Percentiles rank a stretch among this genome's conserved stretches.
Evolutionary conservation across 2,797 vertebrate species (phyloP).

Genomic region (Thamnophis elegans): DNA sequence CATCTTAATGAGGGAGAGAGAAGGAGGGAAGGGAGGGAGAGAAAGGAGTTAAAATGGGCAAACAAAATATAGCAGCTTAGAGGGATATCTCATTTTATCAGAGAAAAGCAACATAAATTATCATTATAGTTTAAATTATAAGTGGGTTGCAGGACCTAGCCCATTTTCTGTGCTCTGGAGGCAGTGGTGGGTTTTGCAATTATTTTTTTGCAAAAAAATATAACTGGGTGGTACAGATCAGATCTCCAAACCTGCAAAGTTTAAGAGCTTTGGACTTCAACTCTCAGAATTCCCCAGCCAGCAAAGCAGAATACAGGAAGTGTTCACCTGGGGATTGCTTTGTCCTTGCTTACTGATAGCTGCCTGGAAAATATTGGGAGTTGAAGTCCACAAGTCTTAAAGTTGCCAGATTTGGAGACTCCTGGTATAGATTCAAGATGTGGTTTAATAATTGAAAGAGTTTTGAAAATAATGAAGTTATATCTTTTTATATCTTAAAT

Average conservation of each 20-base stretch:
- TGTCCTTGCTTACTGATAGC: no score
- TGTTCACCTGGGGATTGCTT: no score
- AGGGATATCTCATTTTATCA: background rate
- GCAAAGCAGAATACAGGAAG: background rate
- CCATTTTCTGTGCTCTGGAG: background rate
- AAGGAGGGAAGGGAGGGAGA: background rate
- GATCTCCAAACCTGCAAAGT: background rate
- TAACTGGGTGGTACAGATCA: background rate
- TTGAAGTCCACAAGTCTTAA: no score
- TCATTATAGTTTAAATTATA: background rate
- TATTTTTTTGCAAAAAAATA: background rate
- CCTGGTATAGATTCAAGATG: background rate
- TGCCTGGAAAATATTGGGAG: no score
- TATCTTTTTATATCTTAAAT: background rate
- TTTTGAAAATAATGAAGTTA: background rate
- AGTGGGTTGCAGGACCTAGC: background rate
- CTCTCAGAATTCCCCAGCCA: background rate
- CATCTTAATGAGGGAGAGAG: background rate
- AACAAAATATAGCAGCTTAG: background rate
- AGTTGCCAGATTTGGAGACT: no score
- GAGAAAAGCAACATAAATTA: background rate
- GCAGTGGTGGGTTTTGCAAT: no score
- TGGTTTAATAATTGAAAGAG: background rate
- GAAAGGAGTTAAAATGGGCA: background rate
- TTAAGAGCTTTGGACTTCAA: background rate